Evolutionary conservation across 1,140 invertebrate species (phyloP), one percentile per base, ranked within the genome.

Genomic region (Cydia fagiglandana): DNA sequence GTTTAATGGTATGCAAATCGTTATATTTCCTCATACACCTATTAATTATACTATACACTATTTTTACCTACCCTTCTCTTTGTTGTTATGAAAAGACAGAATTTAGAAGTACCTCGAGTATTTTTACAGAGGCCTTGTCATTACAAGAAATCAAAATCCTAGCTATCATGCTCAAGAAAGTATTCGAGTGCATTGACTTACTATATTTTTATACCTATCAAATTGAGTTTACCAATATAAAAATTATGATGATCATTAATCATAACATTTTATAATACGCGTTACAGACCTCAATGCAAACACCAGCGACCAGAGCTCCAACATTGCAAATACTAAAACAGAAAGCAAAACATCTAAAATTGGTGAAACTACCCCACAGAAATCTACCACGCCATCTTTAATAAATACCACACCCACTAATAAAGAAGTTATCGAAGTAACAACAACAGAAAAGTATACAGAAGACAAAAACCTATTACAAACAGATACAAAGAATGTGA

Each of bases 1-100:
- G 28, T 93, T 93, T 75, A 91, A 91, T 89, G 91, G 91, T 92
- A 84, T 50, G 10, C 24, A 7, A 15, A 12, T 1, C 2, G 4
- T 4, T 3, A 30, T 24, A 0, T 24, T 24, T 24, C 24, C n/a
- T n/a, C n/a, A n/a, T n/a, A n/a, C n/a, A n/a, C n/a, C n/a, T n/a
- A n/a, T n/a, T n/a, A n/a, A n/a, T n/a, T n/a, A n/a, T n/a, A n/a
- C n/a, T n/a, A n/a, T n/a, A n/a, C n/a, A n/a, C n/a, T n/a, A n/a
- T n/a, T n/a, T n/a, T n/a, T n/a, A n/a, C n/a, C n/a, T n/a, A n/a
- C n/a, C n/a, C n/a, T n/a, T n/a, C 24, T 24, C 24, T 2, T 24
- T 38, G 7, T 38, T 7, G 7, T 4, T 38, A 38, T 38, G 5
- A 38, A 38, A 38, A 38, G 34, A 38, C 5, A 38, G 34, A 38